Percentiles rank a stretch among this genome's conserved stretches.
phyloP scores from a whole-genome alignment of 2,113 vertebrate species.

The Mus pahari region DNA sequence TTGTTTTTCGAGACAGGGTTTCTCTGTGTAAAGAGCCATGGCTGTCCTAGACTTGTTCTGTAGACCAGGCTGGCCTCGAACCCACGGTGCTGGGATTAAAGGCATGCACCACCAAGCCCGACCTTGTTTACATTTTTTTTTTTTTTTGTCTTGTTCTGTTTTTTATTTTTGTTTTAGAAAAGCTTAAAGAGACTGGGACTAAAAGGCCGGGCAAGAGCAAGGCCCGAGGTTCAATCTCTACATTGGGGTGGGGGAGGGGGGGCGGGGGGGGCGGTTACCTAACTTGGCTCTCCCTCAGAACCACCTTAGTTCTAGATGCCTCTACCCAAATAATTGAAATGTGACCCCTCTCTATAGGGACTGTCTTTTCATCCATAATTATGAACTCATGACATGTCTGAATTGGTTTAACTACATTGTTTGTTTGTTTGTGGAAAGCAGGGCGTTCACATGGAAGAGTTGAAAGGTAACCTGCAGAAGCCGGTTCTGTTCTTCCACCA shows the following conservation, averaged over 20 bases:
- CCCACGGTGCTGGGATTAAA: not conserved
- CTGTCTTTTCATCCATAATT: not conserved
- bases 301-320: too few species aligned
- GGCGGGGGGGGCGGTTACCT: not conserved
- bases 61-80: not conserved
- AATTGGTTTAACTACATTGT: not conserved
- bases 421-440: not conserved
- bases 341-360: not conserved
- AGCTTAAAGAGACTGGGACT: not conserved
- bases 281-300: not conserved
- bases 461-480: not conserved
- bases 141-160: not conserved
- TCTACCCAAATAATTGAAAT: not conserved
- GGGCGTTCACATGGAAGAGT: too few species aligned
- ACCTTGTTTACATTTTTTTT: not conserved
- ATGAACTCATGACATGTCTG: not conserved
- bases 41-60: not conserved
- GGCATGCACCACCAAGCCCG: not conserved
- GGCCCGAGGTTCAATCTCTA: not conserved
- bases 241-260: not conserved
- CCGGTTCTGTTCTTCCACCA: not conserved
- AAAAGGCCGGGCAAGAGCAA: not conserved
- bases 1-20: not conserved
- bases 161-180: not conserved
- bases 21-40: not conserved